Evolutionary conservation across 2,888 invertebrate species (phyloP).

Genomic region (Miltochrista miniata): DNA sequence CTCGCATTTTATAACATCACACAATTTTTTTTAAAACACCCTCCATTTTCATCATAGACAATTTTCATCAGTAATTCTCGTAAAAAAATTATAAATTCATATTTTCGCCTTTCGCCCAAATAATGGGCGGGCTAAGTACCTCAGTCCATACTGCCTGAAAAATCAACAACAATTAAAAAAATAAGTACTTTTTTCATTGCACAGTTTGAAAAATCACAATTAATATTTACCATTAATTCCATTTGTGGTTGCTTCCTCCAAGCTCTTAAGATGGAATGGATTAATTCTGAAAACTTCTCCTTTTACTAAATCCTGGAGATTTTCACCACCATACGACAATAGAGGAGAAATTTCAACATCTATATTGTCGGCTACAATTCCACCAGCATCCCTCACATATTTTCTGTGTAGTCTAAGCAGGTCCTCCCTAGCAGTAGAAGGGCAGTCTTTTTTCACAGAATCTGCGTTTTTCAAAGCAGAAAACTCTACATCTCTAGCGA

Average conservation of each 20-base stretch:
- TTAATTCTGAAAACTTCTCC: conserved; percentile 86
- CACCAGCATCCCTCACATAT: conserved; percentile 93
- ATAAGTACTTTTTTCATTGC: neutral
- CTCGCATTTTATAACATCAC: conserved; percentile 27
- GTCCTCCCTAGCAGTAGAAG: conserved; percentile 92
- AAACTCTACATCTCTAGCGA: conserved; percentile 95
- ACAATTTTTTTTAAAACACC: too few relatives aligned
- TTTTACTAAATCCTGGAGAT: conserved; percentile 86
- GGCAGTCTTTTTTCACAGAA: conserved; percentile 93
- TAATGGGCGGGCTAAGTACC: too few relatives aligned
- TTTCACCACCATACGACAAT: conserved; percentile 95
- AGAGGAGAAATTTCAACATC: conserved; percentile 96
- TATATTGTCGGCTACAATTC: conserved; percentile 85
- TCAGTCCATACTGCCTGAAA: too few relatives aligned
- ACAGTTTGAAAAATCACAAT: conserved; percentile 5
- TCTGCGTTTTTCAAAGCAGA: conserved; percentile 98
- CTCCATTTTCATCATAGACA: too few relatives aligned
- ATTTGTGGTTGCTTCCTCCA: conserved; percentile 60
- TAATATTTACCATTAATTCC: conserved; percentile 71
- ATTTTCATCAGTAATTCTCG: too few relatives aligned
- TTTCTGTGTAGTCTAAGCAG: conserved; percentile 90
- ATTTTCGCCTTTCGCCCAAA: too few relatives aligned
- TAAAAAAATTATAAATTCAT: too few relatives aligned
- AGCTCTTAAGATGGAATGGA: conserved; percentile 85
- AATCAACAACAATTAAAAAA: neutral